A percentile compares a stretch with the other conserved stretches of the same genome.
Evolutionary conservation across 2,888 invertebrate species (phyloP).

Genomic region (Caenorhabditis uteleia): DNA sequence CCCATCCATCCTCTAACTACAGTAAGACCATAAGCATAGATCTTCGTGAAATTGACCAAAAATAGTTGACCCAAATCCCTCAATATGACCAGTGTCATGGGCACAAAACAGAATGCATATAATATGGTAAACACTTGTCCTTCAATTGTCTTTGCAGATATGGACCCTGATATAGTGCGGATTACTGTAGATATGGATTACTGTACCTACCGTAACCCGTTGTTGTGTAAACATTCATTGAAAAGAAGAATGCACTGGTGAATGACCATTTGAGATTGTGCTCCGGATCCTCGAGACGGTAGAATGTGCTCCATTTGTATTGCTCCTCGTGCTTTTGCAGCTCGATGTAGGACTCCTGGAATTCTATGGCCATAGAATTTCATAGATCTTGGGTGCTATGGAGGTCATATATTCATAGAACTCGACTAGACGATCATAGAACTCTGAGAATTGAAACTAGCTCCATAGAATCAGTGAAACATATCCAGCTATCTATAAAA

Average conservation of each 20-base stretch:
- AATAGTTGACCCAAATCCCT: constrained; percentile 51
- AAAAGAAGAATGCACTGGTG: constrained; percentile 48
- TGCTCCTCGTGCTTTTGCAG: constrained; percentile 32
- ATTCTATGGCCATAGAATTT: neutral
- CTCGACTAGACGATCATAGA: too few species aligned
- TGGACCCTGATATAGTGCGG: constrained; percentile 28
- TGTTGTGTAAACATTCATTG: constrained; percentile 54
- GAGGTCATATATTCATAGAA: too few species aligned
- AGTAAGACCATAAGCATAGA: constrained; percentile 47
- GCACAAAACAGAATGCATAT: constrained; percentile 50
- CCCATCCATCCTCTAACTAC: constrained; percentile 16
- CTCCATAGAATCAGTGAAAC: too few species aligned
- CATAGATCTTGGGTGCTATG: neutral
- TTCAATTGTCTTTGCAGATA: constrained; percentile 39
- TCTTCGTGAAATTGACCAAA: constrained; percentile 47
- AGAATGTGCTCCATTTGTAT: constrained; percentile 47
- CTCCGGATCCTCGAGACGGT: constrained; percentile 40
- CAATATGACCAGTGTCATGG: constrained; percentile 46
- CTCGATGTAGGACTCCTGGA: constrained; percentile 41
- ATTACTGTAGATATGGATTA: too few species aligned
- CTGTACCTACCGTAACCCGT: constrained; percentile 55
- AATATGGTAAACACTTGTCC: constrained; percentile 42
- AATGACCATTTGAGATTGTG: constrained; percentile 54
- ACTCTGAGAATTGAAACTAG: too few species aligned
- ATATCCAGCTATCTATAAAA: too few species aligned